Conservation (phyloP, 1,140 invertebrate genomes). For the Drosophila sp. region DNA sequence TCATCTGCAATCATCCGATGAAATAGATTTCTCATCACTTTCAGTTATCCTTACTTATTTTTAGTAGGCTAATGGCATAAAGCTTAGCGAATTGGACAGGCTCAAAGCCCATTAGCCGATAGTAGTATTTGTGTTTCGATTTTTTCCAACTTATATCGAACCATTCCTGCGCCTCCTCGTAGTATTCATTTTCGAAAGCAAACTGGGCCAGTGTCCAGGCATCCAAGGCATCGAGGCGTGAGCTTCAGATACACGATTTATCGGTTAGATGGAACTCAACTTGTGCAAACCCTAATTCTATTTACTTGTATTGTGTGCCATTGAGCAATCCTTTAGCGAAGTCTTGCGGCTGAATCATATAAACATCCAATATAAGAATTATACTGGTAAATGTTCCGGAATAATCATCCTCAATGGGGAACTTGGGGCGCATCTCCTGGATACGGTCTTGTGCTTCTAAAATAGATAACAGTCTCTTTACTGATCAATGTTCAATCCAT, state of each 20-base stretch:
- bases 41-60: background rate
- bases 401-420: slow-evolving; percentile 2
- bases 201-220: slow-evolving; percentile 10
- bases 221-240: slow-evolving; percentile 1
- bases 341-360: background rate
- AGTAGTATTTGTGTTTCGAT: background rate
- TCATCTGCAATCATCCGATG: background rate
- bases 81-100: background rate
- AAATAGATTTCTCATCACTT: background rate
- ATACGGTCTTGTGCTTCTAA: background rate
- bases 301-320: slow-evolving; percentile 24
- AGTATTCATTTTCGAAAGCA: slow-evolving; percentile 5
- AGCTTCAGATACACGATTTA: background rate
- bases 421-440: background rate
- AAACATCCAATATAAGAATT: slow-evolving; percentile 10
- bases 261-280: background rate
- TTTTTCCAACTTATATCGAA: background rate
- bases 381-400: background rate
- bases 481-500: background rate
- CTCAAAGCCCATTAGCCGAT: background rate
- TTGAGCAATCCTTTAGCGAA: slow-evolving; percentile 16
- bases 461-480: background rate
- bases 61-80: background rate
- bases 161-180: background rate
- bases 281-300: background rate